Evolutionary conservation across 2,113 vertebrate species (phyloP), one percentile per base, ranked within the genome.

Genomic region (Nannobrachium achirus): DNA sequence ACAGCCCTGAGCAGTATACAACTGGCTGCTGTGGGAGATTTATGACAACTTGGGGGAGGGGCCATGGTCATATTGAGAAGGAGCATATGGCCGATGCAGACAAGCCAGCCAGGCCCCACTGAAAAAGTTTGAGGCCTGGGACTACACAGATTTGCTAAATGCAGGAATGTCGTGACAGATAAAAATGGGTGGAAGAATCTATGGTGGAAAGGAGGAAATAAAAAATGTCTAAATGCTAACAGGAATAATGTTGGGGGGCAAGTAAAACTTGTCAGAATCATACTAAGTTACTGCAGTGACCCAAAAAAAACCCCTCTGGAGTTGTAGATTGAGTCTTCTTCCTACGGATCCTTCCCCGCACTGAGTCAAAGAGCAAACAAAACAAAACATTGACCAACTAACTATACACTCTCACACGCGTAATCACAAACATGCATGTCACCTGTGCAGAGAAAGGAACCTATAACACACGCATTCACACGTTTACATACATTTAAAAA

Each of bases 381-480:
- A 86, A 89, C 76, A 76, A 83, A 86, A 88, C 73, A 85, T 61
- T 73, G 81, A 80, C 73, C 60, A 65, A 76, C 19, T 82, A 63
- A 60, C 63, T 66, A 65, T 63, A 57, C 18, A 53, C 69, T 55
- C 46, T 33, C 14, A 16, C 33, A 40, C 25, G 41, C 25, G 50
- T 48, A 68, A 7, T 16, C 74, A 48, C 42, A 69, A 63, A 51
- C 79, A 74, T 75, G 76, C 25, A 87, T 66, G 73, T 69, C 82
- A 81, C 81, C 78, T 76, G 64, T 41, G 51, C 6, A 38, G 33
- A 18, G 78, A 73, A 78, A 59, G 70, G 9, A 80, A 56, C 59
- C 45, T 70, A 82, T 76, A 40, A 19, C 38, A 76, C 50, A 73
- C 55, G 65, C 45, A 61, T 56, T 38, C 45, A 66, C 41, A 50